These are phyloP conservation scores for Acronicta leporina DNA, from an alignment of 2,888 invertebrate genomes.

Conservation along the genomic window DNA sequence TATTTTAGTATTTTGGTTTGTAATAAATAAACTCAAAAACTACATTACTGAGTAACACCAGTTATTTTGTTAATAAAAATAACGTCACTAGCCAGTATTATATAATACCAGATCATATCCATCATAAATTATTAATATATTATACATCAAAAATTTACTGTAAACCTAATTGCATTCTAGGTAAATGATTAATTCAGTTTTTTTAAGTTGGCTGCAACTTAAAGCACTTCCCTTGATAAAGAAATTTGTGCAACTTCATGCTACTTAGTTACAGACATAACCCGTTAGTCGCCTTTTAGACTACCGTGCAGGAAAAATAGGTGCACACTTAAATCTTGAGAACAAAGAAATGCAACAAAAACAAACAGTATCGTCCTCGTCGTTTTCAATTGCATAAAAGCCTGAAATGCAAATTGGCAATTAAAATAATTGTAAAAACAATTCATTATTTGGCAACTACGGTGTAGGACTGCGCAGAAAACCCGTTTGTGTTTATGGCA, in stretches of 20 bases:
- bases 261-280: background rate
- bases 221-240: background rate
- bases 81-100: no score
- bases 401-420: slow-evolving; percentile 39
- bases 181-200: no score
- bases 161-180: no score
- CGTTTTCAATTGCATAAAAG: slow-evolving; percentile 9
- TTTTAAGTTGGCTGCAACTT: background rate
- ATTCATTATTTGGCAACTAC: slow-evolving; percentile 21
- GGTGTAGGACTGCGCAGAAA: slow-evolving; percentile 8
- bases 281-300: background rate
- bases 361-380: background rate
- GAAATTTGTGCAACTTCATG: background rate
- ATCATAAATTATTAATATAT: no score
- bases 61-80: no score
- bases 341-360: background rate
- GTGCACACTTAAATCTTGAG: background rate
- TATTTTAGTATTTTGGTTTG: no score
- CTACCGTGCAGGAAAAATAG: background rate
- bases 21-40: no score
- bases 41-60: no score
- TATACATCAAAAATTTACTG: no score
- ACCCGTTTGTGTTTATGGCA: slow-evolving; percentile 32
- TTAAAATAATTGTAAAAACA: slow-evolving; percentile 25
- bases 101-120: no score